Evolutionary conservation across 2,888 invertebrate species (phyloP).

Genomic region (Agapostemon virescens): DNA sequence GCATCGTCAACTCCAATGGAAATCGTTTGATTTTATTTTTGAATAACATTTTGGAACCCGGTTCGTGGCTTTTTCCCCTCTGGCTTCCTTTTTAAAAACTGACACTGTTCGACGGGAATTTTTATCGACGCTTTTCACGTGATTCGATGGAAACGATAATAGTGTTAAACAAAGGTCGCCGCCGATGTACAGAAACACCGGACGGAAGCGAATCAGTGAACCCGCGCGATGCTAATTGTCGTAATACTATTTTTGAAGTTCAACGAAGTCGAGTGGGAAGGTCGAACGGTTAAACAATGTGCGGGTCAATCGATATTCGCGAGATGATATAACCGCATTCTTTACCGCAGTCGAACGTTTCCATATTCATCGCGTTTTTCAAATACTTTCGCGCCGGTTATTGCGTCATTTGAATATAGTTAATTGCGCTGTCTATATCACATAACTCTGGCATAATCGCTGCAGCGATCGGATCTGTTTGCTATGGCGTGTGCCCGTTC

Average conservation of each 20-base stretch:
- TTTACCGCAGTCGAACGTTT: constrained; percentile 41
- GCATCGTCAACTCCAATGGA: background rate
- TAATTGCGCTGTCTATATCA: constrained; percentile 14
- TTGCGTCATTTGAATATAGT: constrained; percentile 38
- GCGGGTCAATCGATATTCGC: constrained; percentile 54
- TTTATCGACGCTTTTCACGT: background rate
- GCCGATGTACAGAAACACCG: background rate
- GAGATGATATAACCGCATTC: constrained; percentile 53
- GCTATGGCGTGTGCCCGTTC: background rate
- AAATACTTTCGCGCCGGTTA: constrained; percentile 22
- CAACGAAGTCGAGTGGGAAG: constrained; percentile 6
- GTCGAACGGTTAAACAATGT: constrained; percentile 20
- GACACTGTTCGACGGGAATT: background rate
- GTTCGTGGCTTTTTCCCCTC: background rate
- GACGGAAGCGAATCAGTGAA: background rate
- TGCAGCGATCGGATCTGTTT: constrained; percentile 6
- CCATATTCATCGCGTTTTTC: constrained; percentile 48
- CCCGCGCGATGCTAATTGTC: background rate
- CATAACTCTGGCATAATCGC: constrained; percentile 8
- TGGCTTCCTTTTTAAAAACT: background rate
- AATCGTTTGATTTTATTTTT: background rate
- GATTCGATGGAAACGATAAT: background rate
- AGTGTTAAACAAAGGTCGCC: background rate
- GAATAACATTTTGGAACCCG: background rate
- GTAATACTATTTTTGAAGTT: constrained; percentile 20